These are phyloP conservation scores for Petrocephalus schoutedeni DNA, from an alignment of 2,797 vertebrate species.

Conservation along the genomic window DNA sequence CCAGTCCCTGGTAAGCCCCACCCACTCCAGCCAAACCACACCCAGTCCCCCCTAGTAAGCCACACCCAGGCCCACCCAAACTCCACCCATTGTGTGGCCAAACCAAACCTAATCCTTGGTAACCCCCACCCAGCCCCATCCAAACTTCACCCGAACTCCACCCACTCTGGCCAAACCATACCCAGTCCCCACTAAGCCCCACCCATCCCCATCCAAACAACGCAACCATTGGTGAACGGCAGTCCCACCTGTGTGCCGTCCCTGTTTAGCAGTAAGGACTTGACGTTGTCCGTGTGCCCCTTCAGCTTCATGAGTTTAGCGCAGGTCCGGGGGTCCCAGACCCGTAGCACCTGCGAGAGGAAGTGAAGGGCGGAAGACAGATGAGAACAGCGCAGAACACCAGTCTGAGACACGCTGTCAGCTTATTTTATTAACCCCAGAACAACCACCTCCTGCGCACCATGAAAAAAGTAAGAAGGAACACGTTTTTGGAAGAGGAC, in stretches of 20 bases:
- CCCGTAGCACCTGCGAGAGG: conserved; percentile 77
- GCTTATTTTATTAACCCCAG: not conserved
- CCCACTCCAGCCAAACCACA: too few relatives aligned
- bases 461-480: not conserved
- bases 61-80: too few relatives aligned
- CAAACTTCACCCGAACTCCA: too few relatives aligned
- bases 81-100: not conserved
- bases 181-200: too few relatives aligned
- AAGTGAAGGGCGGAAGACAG: not conserved
- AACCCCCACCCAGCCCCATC: too few relatives aligned
- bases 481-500: not conserved
- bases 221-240: not conserved
- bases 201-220: not conserved
- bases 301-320: conserved; percentile 98
- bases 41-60: too few relatives aligned
- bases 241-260: conserved; percentile 87
- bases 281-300: conserved; percentile 95
- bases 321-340: conserved; percentile 96
- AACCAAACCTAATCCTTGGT: not conserved
- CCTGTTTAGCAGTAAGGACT: conserved; percentile 87
- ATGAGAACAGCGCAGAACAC: not conserved
- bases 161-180: too few relatives aligned
- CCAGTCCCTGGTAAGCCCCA: too few relatives aligned
- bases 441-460: not conserved
- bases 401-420: not conserved